These are phyloP conservation scores for Branchipolynoe longqiensis DNA, from an alignment of 2,888 invertebrate genomes.

Conservation along the genomic window DNA sequence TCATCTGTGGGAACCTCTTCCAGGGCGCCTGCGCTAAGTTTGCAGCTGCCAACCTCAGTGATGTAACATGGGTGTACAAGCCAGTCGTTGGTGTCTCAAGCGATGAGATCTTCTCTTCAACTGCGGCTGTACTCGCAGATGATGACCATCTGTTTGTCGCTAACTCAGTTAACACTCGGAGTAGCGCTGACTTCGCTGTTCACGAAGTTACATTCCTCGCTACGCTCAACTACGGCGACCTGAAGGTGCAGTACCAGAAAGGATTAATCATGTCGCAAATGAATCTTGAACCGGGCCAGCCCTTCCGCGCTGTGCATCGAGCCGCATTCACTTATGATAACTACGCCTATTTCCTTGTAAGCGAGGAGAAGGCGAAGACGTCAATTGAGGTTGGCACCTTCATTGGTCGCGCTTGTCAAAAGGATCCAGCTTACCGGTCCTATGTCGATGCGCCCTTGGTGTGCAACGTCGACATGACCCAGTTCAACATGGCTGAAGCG, in stretches of 20 bases:
- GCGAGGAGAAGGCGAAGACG: not conserved
- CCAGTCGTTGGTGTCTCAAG: constrained; percentile 9
- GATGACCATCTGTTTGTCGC: constrained; percentile 8
- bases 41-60: not conserved
- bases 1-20: constrained; percentile 8
- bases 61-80: not conserved
- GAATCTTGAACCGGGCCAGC: not conserved
- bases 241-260: not conserved
- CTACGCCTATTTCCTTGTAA: not conserved
- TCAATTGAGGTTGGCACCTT: not conserved
- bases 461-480: not conserved
- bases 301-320: not conserved
- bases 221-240: not conserved
- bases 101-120: constrained; percentile 2
- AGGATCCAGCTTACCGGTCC: constrained; percentile 3
- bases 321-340: not conserved
- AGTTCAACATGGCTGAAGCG: not conserved
- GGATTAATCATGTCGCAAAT: not conserved
- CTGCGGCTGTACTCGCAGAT: not conserved
- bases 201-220: not conserved
- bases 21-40: constrained; percentile 14
- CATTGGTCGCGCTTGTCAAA: constrained; percentile 4
- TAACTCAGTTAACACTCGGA: constrained; percentile 13
- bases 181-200: too few species aligned
- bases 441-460: constrained; percentile 26